A percentile compares a stretch with the other conserved stretches of the same genome.
phyloP scores from a whole-genome alignment of 2,797 vertebrate species.

The Cercopithecus neglectus region DNA sequence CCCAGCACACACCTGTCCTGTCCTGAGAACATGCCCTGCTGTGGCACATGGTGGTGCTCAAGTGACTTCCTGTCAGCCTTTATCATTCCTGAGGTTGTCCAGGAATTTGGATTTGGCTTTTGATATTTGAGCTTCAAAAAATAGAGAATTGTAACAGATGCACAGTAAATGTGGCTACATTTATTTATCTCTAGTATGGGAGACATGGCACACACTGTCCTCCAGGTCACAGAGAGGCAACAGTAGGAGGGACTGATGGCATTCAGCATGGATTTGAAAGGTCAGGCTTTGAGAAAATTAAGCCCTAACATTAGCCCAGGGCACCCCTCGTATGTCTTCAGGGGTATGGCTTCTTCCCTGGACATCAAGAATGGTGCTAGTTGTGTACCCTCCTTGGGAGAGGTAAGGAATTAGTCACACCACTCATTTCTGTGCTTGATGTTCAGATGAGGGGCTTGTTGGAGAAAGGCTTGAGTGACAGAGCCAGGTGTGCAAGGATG shows the following conservation, averaged over 20 bases:
- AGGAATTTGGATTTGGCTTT: neutral
- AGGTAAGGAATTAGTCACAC: neutral
- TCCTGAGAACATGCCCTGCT: neutral
- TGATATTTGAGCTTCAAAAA: neutral
- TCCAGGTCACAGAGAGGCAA: neutral
- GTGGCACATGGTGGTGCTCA: neutral
- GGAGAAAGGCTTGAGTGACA: neutral
- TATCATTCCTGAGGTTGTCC: neutral
- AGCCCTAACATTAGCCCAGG: neutral
- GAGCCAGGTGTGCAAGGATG: neutral
- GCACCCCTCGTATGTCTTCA: neutral
- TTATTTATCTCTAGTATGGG: conserved; percentile 52
- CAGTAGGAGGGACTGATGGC: neutral
- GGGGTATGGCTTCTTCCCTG: neutral
- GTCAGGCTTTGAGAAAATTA: neutral
- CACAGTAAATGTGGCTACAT: neutral
- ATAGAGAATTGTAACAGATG: neutral
- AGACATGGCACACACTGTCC: neutral
- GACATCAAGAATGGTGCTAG: neutral
- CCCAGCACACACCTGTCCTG: neutral
- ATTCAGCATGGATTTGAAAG: neutral
- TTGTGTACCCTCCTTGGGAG: neutral
- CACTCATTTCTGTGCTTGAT: neutral
- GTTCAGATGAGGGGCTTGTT: neutral
- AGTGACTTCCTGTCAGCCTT: neutral